These are phyloP conservation scores for Megamerina dolium DNA, from an alignment of 2,888 invertebrate genomes.

Conservation along the genomic window DNA sequence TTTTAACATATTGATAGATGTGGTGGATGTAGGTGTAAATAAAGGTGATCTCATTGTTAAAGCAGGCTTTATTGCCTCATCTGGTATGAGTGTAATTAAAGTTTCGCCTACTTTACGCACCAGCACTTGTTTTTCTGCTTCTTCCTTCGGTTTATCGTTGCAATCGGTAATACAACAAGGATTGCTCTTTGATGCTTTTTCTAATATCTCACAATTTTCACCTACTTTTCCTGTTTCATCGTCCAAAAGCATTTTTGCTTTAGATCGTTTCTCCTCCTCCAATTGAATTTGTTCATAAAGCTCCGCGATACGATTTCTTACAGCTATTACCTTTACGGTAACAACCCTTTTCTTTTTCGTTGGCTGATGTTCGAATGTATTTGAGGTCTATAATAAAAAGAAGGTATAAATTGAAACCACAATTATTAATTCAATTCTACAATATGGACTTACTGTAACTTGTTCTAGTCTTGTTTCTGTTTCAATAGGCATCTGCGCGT, in stretches of 20 bases:
- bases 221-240: constrained; percentile 10
- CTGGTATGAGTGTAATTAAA: constrained; percentile 23
- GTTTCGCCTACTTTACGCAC: constrained; percentile 22
- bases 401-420: no score
- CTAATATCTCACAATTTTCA: constrained; percentile 4
- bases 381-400: no score
- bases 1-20: not conserved
- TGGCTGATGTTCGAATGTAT: constrained; percentile 1
- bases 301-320: constrained; percentile 24
- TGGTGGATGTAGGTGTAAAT: not conserved
- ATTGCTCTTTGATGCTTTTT: not conserved
- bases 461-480: no score
- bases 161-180: not conserved
- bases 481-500: no score
- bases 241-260: not conserved
- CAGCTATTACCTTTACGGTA: constrained; percentile 25
- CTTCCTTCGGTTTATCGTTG: not conserved
- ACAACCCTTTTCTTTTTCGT: constrained; percentile 19
- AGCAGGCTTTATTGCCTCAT: not conserved
- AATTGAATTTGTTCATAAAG: constrained; percentile 21
- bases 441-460: no score
- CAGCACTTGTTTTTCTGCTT: not conserved
- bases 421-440: no score
- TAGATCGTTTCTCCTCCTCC: constrained; percentile 19
- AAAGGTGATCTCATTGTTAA: no score